Evolutionary conservation across 2,113 vertebrate genomes (phyloP).

Genomic region (Picathartes gymnocephalus): DNA sequence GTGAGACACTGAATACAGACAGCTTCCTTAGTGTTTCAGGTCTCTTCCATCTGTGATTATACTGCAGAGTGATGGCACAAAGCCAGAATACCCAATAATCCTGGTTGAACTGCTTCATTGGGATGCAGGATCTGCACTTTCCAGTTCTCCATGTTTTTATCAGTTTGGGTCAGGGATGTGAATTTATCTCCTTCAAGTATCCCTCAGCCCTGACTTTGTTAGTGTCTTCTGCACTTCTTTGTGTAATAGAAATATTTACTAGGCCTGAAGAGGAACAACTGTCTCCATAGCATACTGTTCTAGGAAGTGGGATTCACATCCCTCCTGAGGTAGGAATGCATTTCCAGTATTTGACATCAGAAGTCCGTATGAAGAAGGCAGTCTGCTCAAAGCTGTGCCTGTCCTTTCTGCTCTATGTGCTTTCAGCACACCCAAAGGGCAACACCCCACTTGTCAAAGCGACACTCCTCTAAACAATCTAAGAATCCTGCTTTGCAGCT

Average conservation of each 20-base stretch:
- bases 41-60: background rate
- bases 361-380: background rate
- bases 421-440: background rate
- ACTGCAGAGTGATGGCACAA: background rate
- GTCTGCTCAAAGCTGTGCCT: background rate
- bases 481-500: background rate
- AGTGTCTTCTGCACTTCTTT: background rate
- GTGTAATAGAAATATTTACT: background rate
- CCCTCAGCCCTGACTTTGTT: background rate
- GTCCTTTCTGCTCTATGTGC: background rate
- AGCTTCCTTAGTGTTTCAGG: background rate
- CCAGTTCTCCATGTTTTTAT: background rate
- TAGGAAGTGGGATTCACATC: background rate
- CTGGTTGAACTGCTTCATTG: background rate
- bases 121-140: background rate
- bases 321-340: background rate
- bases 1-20: background rate
- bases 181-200: background rate
- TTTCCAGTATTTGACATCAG: background rate
- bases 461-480: background rate
- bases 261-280: background rate
- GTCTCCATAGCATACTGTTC: background rate
- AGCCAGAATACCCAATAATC: background rate
- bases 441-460: background rate
- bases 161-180: background rate